Base-by-base conservation (phyloP, 2,888 invertebrate genomes). In the Protodeltote pygarga region DNA sequence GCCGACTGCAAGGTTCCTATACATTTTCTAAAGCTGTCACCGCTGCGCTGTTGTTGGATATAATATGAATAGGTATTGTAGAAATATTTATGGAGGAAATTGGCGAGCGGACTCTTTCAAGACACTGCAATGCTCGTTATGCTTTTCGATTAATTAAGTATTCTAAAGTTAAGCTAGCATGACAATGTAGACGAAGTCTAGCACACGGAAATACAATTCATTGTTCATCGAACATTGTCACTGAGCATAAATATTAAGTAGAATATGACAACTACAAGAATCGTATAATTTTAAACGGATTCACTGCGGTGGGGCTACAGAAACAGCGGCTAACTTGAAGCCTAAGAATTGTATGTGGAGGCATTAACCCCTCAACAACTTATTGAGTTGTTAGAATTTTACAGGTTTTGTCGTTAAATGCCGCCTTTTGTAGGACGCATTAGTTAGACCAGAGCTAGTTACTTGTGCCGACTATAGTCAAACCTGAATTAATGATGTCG, bases 361-460 rank as follows among this genome's bases (percentile, higher is more conserved):
- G 19, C 38, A 42, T 38, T 46, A 41, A 41, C 46, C 38, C 5
- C 20, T 27, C n/a, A 8, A 17, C 8, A n/a, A 24, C 31, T 58
- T 60, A 58, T 46, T 60, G 32, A 52, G 46, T 42, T 46, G 41
- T 58, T 4, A 41, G 34, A 28, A 27, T 49, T 49, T 49, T 34
- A 41, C 8, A 34, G 34, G 34, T 42, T 34, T 40, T 13, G 39
- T 40, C 52, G 40, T 57, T 45, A 60, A 58, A 35, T 31, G 5
- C 5, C 10, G 28, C 10, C 45, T 57, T 49, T 57, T 57, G 57
- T 60, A 40, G 24, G 14, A 24, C 9, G 25, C 20, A 35, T 5
- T 24, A 24, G 29, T 45, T 37, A 45, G 32, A 27, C 2, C 5
- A 28, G 44, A 2, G 32, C 46, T 60, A 39, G 53, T 58, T 52